These are phyloP conservation scores for Pseudococcus jackbeardsleyi DNA, from an alignment of 2,888 invertebrate genomes.

Conservation along the genomic window DNA sequence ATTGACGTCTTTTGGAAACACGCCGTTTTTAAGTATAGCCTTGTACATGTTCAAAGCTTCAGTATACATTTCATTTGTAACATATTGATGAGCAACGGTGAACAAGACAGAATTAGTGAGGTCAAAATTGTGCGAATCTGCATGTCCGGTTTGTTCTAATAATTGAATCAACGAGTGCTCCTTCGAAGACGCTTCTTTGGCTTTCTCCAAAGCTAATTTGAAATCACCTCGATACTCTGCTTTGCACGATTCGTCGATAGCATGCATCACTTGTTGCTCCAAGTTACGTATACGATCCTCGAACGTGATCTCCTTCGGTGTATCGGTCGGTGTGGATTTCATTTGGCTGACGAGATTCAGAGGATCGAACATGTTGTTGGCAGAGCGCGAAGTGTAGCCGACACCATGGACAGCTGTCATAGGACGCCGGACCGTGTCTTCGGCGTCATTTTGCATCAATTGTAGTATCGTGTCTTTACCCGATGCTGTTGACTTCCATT, in stretches of 20 bases:
- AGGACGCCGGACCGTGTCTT: slow-evolving; percentile 75
- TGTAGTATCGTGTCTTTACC: slow-evolving; percentile 54
- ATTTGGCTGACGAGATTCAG: slow-evolving; percentile 75
- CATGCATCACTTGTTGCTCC: slow-evolving; percentile 88
- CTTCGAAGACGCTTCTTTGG: slow-evolving; percentile 95
- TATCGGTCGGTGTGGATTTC: slow-evolving; percentile 67
- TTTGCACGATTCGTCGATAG: slow-evolving; percentile 91
- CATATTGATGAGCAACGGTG: slow-evolving; percentile 95
- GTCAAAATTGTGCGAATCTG: slow-evolving; percentile 94
- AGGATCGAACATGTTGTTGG: slow-evolving; percentile 77
- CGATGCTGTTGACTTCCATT: slow-evolving; percentile 54
- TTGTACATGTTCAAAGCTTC: slow-evolving; percentile 97
- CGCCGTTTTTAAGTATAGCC: slow-evolving; percentile 91
- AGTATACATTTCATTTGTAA: slow-evolving; percentile 92
- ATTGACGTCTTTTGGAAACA: slow-evolving; percentile 81
- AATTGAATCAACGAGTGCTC: slow-evolving; percentile 90
- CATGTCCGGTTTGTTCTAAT: slow-evolving; percentile 91
- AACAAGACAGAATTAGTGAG: slow-evolving; percentile 96
- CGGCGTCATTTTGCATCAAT: slow-evolving; percentile 64
- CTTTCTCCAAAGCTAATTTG: slow-evolving; percentile 84
- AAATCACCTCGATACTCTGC: slow-evolving; percentile 77
- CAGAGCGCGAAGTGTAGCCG: slow-evolving; percentile 87
- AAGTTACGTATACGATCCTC: slow-evolving; percentile 92
- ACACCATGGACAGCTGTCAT: slow-evolving; percentile 98
- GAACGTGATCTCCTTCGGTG: slow-evolving; percentile 71